Conservation (phyloP, 2,113 vertebrate species). For the Oryzias woworae region DNA sequence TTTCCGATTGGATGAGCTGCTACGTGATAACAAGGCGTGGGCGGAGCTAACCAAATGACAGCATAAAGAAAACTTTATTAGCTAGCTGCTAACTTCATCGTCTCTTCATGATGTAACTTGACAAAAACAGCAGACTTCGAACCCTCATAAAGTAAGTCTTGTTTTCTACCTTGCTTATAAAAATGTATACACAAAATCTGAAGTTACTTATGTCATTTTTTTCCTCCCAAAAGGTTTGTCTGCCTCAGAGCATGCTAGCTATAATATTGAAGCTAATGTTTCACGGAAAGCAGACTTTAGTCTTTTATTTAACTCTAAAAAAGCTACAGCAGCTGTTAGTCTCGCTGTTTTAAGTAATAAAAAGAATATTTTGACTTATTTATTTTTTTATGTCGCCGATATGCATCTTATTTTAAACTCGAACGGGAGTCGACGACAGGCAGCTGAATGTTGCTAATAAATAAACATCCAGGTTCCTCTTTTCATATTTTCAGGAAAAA, state of each 20-base stretch:
- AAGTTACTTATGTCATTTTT: neutral
- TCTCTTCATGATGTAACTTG: slow-evolving; percentile 9
- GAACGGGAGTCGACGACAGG: neutral
- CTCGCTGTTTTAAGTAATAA: neutral
- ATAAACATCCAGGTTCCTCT: slow-evolving; percentile 16
- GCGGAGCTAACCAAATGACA: slow-evolving; percentile 8
- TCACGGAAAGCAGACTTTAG: neutral
- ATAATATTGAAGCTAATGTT: slow-evolving; percentile 36
- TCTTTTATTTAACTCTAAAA: neutral
- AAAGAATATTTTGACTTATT: neutral
- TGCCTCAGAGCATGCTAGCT: slow-evolving; percentile 34
- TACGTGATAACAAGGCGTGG: slow-evolving; percentile 26
- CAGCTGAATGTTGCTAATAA: neutral
- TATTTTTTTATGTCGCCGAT: neutral
- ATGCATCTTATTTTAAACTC: neutral
- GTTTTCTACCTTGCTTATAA: neutral
- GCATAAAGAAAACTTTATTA: slow-evolving; percentile 61
- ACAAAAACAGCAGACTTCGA: neutral
- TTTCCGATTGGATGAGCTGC: slow-evolving; percentile 48
- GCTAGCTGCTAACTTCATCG: slow-evolving; percentile 49
- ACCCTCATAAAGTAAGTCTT: slow-evolving; percentile 20
- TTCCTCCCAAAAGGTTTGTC: neutral
- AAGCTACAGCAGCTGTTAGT: neutral
- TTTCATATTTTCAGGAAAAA: neutral
- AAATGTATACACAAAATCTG: no score